These are phyloP conservation scores for Poecilobothrus nobilitatus DNA, from an alignment of 2,888 invertebrate genomes.

Conservation along the genomic window DNA sequence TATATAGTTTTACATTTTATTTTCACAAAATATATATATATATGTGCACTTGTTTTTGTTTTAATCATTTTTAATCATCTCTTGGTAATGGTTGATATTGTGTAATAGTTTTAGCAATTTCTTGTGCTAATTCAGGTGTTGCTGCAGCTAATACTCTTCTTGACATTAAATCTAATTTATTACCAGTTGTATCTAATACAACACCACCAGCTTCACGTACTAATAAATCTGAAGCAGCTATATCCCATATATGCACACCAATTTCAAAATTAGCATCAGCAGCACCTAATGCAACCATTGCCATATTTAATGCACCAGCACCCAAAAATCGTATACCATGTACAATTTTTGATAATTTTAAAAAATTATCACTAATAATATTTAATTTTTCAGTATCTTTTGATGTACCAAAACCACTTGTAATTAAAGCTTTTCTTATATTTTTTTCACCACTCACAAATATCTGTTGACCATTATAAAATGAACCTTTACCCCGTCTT, in stretches of 20 bases:
- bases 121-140: slow-evolving; percentile 60
- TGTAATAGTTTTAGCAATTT: slow-evolving; percentile 52
- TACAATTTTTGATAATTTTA: slow-evolving; percentile 52
- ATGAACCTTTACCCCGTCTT: slow-evolving; percentile 77
- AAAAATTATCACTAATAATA: slow-evolving; percentile 60
- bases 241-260: slow-evolving; percentile 93
- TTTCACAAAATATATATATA: too few species aligned
- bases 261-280: slow-evolving; percentile 85
- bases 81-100: slow-evolving; percentile 67
- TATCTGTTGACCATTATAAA: slow-evolving; percentile 69
- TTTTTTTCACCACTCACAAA: slow-evolving; percentile 62
- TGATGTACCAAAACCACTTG: slow-evolving; percentile 71
- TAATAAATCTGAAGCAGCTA: slow-evolving; percentile 83
- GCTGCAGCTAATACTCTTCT: slow-evolving; percentile 74
- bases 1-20: too few species aligned
- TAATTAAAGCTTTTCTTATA: slow-evolving; percentile 61
- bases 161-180: slow-evolving; percentile 69
- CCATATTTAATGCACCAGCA: slow-evolving; percentile 90
- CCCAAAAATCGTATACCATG: slow-evolving; percentile 80
- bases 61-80: slow-evolving; percentile 51
- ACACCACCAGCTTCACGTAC: slow-evolving; percentile 91
- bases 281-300: slow-evolving; percentile 82
- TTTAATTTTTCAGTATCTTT: slow-evolving; percentile 60
- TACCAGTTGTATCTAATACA: slow-evolving; percentile 77
- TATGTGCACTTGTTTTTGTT: too few species aligned